Percentiles rank a stretch among this genome's conserved stretches.
Conservation (phyloP, 2,888 invertebrate genomes). For the Napeogenes inachia region DNA sequence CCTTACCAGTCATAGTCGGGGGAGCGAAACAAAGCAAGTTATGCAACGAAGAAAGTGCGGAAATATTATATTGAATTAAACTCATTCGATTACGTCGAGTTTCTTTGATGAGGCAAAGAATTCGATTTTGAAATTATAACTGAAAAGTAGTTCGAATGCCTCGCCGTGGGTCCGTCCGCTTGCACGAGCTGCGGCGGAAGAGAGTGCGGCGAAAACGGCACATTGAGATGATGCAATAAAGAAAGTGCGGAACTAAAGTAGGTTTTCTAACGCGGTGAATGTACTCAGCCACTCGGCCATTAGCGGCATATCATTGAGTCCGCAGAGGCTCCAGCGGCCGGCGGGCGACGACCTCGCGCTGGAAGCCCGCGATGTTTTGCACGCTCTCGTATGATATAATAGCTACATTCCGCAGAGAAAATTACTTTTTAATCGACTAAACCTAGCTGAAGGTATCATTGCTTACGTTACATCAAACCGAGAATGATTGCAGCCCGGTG, state of each 20-base stretch:
- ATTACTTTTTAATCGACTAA: conserved; percentile 49
- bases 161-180: conserved; percentile 41
- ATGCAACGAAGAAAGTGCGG: conserved; percentile 64
- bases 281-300: conserved; percentile 69
- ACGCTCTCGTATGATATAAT: conserved; percentile 52
- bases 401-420: conserved; percentile 46
- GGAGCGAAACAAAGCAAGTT: conserved; percentile 53
- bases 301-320: conserved; percentile 67
- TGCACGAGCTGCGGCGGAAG: conserved; percentile 71
- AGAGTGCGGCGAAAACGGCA: conserved; percentile 70
- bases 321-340: conserved; percentile 38
- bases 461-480: conserved; percentile 55
- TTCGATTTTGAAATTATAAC: conserved; percentile 49
- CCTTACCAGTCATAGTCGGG: conserved; percentile 61
- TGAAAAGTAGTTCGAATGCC: conserved; percentile 50
- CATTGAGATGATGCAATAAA: conserved; percentile 71
- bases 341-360: conserved; percentile 42
- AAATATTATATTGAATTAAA: conserved; percentile 42
- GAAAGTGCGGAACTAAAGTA: conserved; percentile 76
- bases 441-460: conserved; percentile 38
- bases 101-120: conserved; percentile 39
- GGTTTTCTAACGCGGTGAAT: conserved; percentile 75
- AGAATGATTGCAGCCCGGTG: conserved; percentile 55
- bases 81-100: conserved; percentile 32
- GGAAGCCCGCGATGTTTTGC: conserved; percentile 57